Percentiles rank a stretch among this genome's conserved stretches.
phyloP scores from a whole-genome alignment of 2,888 invertebrate species.

The Coecobrya sp. region DNA sequence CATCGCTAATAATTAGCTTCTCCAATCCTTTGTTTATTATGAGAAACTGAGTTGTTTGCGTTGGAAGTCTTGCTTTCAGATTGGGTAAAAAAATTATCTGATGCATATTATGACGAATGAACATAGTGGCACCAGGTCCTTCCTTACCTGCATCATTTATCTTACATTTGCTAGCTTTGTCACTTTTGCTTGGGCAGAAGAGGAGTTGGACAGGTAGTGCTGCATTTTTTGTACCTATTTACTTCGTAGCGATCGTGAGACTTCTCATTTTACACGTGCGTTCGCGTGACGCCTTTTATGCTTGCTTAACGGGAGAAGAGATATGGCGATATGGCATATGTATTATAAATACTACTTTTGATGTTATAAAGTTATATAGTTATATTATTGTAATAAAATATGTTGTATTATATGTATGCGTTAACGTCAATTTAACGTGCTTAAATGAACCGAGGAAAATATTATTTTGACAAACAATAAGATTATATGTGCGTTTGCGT shows the following conservation, averaged over 20 bases:
- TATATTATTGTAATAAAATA: too few relatives aligned
- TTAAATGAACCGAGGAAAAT: too few relatives aligned
- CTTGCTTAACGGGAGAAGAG: too few relatives aligned
- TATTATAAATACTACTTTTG: too few relatives aligned
- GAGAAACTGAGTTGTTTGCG: not conserved
- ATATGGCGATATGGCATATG: too few relatives aligned
- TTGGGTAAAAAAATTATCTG: not conserved
- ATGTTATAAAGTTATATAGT: too few relatives aligned
- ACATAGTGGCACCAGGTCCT: not conserved
- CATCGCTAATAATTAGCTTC: not conserved
- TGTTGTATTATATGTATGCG: too few relatives aligned
- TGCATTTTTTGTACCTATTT: not conserved
- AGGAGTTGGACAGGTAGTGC: not conserved
- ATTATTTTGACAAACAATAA: too few relatives aligned
- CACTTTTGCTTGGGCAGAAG: not conserved
- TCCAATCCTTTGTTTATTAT: not conserved
- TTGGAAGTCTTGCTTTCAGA: conserved; percentile 3
- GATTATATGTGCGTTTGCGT: too few relatives aligned
- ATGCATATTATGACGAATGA: not conserved
- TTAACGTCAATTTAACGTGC: too few relatives aligned
- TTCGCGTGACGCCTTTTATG: conserved; percentile 13
- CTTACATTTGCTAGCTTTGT: not conserved
- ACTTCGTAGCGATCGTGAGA: not conserved
- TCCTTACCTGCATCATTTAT: conserved; percentile 18
- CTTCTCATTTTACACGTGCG: not conserved